A percentile compares a stretch with the other conserved stretches of the same genome.
Evolutionary conservation across 2,113 vertebrate species (phyloP).

Genomic region (Bubalus kerabau): DNA sequence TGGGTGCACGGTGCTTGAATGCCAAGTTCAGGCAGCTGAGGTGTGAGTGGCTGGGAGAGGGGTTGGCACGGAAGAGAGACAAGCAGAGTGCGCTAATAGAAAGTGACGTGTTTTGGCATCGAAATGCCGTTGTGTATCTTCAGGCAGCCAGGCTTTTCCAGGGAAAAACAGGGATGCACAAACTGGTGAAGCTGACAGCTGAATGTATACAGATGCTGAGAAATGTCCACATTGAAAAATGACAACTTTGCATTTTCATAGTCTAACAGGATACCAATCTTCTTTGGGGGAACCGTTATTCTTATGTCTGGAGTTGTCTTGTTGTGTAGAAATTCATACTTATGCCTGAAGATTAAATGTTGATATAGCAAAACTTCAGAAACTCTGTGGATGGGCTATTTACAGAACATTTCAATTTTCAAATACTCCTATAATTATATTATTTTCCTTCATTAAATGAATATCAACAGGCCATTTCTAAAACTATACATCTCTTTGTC

Average conservation of each 20-base stretch:
- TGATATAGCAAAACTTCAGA: conserved; percentile 3
- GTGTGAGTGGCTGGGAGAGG: background rate
- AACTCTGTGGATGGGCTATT: background rate
- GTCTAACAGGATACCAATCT: conserved; percentile 89
- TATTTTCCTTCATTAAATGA: conserved; percentile 16
- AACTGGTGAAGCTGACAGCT: conserved; percentile 81
- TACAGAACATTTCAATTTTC: background rate
- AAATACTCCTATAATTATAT: background rate
- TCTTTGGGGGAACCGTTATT: conserved; percentile 76
- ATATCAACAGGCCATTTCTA: background rate
- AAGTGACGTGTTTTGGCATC: conserved; percentile 71
- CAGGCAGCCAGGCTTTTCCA: conserved; percentile 89
- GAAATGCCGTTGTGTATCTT: conserved; percentile 83
- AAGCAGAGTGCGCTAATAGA: conserved; percentile 40
- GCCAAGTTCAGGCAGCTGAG: background rate
- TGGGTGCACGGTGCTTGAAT: background rate
- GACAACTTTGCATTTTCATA: conserved; percentile 85
- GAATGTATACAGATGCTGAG: conserved; percentile 92
- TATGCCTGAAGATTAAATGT: conserved; percentile 82
- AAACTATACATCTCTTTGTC: background rate
- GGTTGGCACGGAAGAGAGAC: background rate
- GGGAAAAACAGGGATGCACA: conserved; percentile 91
- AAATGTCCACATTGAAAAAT: conserved; percentile 89
- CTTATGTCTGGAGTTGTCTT: conserved; percentile 85
- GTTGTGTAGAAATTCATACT: conserved; percentile 90